phyloP scores from a whole-genome alignment of 2,113 vertebrate genomes.

The Mesocricetus auratus region DNA sequence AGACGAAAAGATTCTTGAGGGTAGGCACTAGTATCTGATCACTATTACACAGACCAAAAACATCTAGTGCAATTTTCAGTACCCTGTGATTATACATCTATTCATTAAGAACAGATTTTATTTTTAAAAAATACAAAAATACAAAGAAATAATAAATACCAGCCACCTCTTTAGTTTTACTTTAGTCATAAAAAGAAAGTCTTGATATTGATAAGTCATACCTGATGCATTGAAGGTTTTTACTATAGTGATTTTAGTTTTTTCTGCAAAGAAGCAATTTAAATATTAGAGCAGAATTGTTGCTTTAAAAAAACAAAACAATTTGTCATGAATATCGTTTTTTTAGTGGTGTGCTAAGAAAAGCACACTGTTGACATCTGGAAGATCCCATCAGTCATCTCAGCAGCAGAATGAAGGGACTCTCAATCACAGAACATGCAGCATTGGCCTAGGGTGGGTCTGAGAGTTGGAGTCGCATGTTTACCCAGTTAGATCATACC shows the following conservation, averaged over 20 bases:
- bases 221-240: constrained; percentile 83
- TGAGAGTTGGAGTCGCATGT: constrained; percentile 25
- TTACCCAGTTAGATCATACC: constrained; percentile 51
- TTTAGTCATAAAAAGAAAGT: constrained; percentile 77
- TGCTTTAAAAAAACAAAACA: constrained; percentile 71
- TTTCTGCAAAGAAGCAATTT: constrained; percentile 85
- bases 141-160: constrained; percentile 71
- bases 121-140: constrained; percentile 52
- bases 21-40: not conserved
- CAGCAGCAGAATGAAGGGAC: constrained; percentile 52
- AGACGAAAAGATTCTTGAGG: constrained; percentile 52
- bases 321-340: constrained; percentile 69
- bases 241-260: constrained; percentile 84
- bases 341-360: constrained; percentile 65
- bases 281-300: constrained; percentile 81
- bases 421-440: not conserved
- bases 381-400: constrained; percentile 46
- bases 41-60: constrained; percentile 44
- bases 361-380: constrained; percentile 66
- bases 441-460: constrained; percentile 39
- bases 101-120: constrained; percentile 69
- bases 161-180: constrained; percentile 70
- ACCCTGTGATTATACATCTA: constrained; percentile 57
- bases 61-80: constrained; percentile 51
- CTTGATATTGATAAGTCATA: constrained; percentile 81